Evolutionary conservation across 37 sponge, comb jelly and placozoan species (phyloP).

Genomic region (Petrosia ficiformis): DNA sequence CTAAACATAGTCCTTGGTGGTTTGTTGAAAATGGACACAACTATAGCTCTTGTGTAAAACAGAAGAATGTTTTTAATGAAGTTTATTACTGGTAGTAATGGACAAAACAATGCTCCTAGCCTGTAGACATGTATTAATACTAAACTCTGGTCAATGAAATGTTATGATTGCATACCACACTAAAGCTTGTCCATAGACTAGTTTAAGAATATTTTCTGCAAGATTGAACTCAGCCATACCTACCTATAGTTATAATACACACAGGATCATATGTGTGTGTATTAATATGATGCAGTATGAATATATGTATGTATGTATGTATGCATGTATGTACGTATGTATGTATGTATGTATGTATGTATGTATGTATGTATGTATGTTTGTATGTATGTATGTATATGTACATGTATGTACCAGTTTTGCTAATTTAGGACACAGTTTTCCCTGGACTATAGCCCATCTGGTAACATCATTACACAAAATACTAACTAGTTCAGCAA

Average conservation of each 20-base stretch:
- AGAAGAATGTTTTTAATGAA: slow-evolving; percentile 40
- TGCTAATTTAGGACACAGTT: slow-evolving; percentile 5
- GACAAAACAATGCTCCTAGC: slow-evolving; percentile 74
- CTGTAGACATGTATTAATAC: slow-evolving; percentile 9
- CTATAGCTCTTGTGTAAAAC: slow-evolving; percentile 60
- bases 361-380: background rate
- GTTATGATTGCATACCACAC: slow-evolving; percentile 49
- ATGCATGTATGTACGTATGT: background rate
- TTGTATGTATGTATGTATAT: background rate
- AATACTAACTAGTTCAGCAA: slow-evolving; percentile 36
- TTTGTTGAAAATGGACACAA: slow-evolving; percentile 62
- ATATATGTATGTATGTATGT: slow-evolving; percentile 1
- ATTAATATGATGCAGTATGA: background rate
- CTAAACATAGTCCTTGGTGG: slow-evolving; percentile 54
- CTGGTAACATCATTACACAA: slow-evolving; percentile 24
- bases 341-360: background rate
- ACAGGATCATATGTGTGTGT: background rate
- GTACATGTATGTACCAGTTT: background rate
- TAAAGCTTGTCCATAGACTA: slow-evolving; percentile 78
- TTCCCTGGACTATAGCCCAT: slow-evolving; percentile 12
- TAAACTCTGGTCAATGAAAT: too few species aligned
- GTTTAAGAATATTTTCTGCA: slow-evolving; percentile 63
- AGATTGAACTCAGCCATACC: slow-evolving; percentile 63
- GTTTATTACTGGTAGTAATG: slow-evolving; percentile 56
- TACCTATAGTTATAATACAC: slow-evolving; percentile 32